Conservation (phyloP, 2,113 vertebrate species). For the Notarius lentiginosus region DNA sequence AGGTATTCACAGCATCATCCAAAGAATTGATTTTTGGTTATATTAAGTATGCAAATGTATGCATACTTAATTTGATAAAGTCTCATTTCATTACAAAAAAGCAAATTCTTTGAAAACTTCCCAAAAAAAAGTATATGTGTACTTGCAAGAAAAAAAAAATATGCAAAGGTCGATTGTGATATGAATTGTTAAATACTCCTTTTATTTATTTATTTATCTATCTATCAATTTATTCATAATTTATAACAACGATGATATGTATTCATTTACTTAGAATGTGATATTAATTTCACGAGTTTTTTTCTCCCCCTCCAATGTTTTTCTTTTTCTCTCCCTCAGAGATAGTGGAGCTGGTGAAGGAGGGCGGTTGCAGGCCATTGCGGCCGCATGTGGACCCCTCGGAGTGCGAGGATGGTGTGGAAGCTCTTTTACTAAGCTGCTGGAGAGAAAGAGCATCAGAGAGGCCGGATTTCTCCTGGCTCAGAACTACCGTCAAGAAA, state of each 20-base stretch:
- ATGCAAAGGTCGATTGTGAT: not conserved
- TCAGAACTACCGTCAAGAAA: slow-evolving; percentile 53
- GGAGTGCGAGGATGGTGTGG: slow-evolving; percentile 47
- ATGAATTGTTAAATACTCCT: not conserved
- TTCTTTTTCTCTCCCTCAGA: slow-evolving; percentile 29
- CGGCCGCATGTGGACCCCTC: slow-evolving; percentile 46
- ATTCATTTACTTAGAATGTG: no score
- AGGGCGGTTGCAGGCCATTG: slow-evolving; percentile 29
- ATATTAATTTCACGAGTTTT: no score
- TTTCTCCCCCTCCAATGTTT: not conserved
- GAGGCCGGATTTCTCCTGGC: slow-evolving; percentile 55
- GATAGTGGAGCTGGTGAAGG: slow-evolving; percentile 49
- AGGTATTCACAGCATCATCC: not conserved
- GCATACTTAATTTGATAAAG: not conserved
- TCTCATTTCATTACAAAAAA: not conserved
- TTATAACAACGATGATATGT: no score
- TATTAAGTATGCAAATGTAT: not conserved
- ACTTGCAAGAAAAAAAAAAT: not conserved
- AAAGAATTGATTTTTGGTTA: not conserved
- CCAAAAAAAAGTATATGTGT: not conserved
- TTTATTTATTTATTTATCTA: not conserved
- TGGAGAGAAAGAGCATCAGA: slow-evolving; percentile 55
- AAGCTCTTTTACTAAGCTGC: slow-evolving; percentile 51
- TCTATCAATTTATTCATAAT: not conserved
- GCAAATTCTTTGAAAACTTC: not conserved